Conservation (phyloP, 2,113 vertebrate species). For the Hucho hucho region DNA sequence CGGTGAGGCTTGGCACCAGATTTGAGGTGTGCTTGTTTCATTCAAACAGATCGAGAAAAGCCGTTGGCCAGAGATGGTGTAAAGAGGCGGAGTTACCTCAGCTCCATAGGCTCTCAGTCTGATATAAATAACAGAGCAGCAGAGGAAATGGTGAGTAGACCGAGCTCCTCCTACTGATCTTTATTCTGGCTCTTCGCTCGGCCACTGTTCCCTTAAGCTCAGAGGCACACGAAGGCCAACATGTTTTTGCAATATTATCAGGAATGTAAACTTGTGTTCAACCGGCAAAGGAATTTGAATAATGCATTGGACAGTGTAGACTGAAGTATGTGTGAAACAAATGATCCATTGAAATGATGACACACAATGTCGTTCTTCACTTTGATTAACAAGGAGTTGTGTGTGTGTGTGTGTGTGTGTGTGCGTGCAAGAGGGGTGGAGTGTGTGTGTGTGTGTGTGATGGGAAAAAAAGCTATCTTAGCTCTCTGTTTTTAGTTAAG, state of each 20-base stretch:
- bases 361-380: background rate
- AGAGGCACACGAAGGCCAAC: background rate
- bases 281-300: background rate
- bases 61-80: background rate
- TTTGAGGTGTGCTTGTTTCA: slow-evolving; percentile 1
- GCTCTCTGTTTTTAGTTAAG: background rate
- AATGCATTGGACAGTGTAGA: background rate
- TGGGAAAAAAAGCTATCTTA: background rate
- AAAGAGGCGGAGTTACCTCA: slow-evolving; percentile 58
- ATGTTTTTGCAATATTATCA: background rate
- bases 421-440: too few species aligned
- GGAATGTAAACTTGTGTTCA: slow-evolving; percentile 7
- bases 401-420: too few species aligned
- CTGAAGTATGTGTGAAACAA: slow-evolving; percentile 18
- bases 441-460: background rate
- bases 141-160: slow-evolving; percentile 52
- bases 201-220: background rate
- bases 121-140: slow-evolving; percentile 47
- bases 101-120: slow-evolving; percentile 43
- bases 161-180: background rate
- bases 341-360: slow-evolving; percentile 4
- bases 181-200: background rate
- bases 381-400: background rate
- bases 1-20: too few species aligned
- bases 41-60: slow-evolving; percentile 31